Conservation (phyloP, 2,113 vertebrate genomes). For the Triplophysa siluroides region DNA sequence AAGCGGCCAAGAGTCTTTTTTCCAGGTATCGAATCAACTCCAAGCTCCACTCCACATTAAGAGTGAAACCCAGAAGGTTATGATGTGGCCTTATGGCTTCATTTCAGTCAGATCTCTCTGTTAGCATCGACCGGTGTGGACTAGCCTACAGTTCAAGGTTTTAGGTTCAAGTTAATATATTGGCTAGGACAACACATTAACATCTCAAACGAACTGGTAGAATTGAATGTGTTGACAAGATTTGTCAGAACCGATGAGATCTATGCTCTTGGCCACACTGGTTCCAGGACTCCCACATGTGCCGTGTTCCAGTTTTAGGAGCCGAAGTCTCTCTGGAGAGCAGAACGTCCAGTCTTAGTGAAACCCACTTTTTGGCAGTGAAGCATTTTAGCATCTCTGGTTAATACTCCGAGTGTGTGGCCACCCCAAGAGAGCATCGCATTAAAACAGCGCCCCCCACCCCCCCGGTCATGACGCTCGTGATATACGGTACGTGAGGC, state of each 20-base stretch:
- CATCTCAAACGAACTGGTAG: too few species aligned
- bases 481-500: slow-evolving; percentile 8
- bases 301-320: slow-evolving; percentile 41
- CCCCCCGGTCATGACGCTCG: background rate
- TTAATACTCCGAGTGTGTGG: slow-evolving; percentile 36
- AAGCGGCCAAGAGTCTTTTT: background rate
- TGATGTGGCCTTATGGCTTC: background rate
- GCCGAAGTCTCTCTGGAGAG: slow-evolving; percentile 20
- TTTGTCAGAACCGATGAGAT: background rate
- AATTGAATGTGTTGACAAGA: too few species aligned
- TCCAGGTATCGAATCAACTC: background rate
- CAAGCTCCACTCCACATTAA: background rate
- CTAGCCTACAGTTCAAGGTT: too few species aligned
- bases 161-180: too few species aligned
- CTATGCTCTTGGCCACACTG: background rate
- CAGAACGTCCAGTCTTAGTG: slow-evolving; percentile 22
- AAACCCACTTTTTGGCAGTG: slow-evolving; percentile 14
- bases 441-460: background rate
- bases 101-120: background rate
- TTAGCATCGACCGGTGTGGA: background rate
- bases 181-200: too few species aligned
- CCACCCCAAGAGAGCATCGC: slow-evolving; percentile 3
- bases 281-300: slow-evolving; percentile 37
- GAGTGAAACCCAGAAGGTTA: background rate
- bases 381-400: slow-evolving; percentile 14